These are phyloP conservation scores for Catalaphyllia jardinei DNA, from an alignment of 64 coral and sea anemone species.

Conservation along the genomic window DNA sequence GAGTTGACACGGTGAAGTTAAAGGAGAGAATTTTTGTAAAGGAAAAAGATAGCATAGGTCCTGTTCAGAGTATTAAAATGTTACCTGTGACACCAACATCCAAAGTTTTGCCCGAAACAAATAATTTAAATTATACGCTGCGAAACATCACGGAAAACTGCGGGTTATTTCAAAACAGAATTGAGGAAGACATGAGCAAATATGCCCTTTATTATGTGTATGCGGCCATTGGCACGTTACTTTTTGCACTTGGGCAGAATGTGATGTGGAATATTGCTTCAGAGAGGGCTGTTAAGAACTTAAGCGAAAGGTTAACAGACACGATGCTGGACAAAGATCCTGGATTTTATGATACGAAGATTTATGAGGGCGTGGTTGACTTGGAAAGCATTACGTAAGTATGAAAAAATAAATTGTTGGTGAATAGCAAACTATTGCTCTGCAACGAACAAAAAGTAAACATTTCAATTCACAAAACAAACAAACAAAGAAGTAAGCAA, in stretches of 20 bases:
- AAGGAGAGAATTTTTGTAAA: neutral
- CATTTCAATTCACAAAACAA: no score
- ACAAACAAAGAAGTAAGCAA: no score
- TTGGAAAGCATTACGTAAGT: slow-evolving; percentile 50
- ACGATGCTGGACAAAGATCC: slow-evolving; percentile 50
- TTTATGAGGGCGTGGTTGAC: slow-evolving; percentile 55
- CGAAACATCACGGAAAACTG: slow-evolving; percentile 34
- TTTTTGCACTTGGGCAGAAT: slow-evolving; percentile 81
- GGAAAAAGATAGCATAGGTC: neutral
- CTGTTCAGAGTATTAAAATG: slow-evolving; percentile 2
- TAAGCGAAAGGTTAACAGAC: slow-evolving; percentile 39
- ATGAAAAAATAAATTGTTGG: neutral
- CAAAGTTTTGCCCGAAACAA: slow-evolving; percentile 6
- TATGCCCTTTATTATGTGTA: slow-evolving; percentile 85
- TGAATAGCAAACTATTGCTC: neutral
- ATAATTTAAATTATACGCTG: slow-evolving; percentile 13
- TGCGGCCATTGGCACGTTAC: slow-evolving; percentile 71
- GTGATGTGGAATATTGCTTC: slow-evolving; percentile 87
- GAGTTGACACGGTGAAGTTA: neutral
- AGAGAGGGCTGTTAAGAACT: slow-evolving; percentile 54
- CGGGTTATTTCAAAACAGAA: slow-evolving; percentile 41
- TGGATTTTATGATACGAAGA: slow-evolving; percentile 64
- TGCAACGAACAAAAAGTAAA: no score
- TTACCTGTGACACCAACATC: slow-evolving; percentile 1
- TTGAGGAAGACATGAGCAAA: slow-evolving; percentile 83